phyloP scores from a whole-genome alignment of 2,113 vertebrate genomes.

The Clarias magur region DNA sequence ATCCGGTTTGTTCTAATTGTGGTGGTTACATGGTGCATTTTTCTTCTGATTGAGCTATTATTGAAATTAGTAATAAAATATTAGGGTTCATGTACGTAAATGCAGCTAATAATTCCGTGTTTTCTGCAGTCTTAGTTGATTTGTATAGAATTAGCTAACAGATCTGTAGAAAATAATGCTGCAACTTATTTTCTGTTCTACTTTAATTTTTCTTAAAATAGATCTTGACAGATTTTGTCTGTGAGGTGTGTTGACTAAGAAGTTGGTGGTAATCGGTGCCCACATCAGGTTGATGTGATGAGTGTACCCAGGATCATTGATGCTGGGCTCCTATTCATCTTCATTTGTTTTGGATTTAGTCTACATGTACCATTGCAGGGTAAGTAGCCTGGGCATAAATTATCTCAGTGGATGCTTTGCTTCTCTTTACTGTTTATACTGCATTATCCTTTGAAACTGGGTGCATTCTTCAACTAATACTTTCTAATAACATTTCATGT shows the following conservation, averaged over 20 bases:
- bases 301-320: slow-evolving; percentile 65
- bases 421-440: not conserved
- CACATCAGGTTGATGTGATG: slow-evolving; percentile 66
- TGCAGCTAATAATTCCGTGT: no score
- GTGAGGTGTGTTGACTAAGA: slow-evolving; percentile 5
- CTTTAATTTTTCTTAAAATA: not conserved
- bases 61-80: no score
- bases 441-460: not conserved
- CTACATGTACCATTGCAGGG: slow-evolving; percentile 81
- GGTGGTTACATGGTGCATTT: no score
- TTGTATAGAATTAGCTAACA: not conserved
- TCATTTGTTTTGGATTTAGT: slow-evolving; percentile 62
- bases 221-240: slow-evolving; percentile 4
- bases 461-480: not conserved
- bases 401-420: slow-evolving; percentile 9
- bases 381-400: slow-evolving; percentile 53
- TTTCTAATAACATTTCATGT: not conserved
- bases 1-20: no score
- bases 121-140: not conserved
- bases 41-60: no score
- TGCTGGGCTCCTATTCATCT: slow-evolving; percentile 64
- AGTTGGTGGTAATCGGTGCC: not conserved
- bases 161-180: not conserved
- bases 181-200: not conserved
- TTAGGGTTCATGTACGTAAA: no score